Base-by-base conservation (phyloP, 2,888 invertebrate species). In the Caradrina clavipalpis region DNA sequence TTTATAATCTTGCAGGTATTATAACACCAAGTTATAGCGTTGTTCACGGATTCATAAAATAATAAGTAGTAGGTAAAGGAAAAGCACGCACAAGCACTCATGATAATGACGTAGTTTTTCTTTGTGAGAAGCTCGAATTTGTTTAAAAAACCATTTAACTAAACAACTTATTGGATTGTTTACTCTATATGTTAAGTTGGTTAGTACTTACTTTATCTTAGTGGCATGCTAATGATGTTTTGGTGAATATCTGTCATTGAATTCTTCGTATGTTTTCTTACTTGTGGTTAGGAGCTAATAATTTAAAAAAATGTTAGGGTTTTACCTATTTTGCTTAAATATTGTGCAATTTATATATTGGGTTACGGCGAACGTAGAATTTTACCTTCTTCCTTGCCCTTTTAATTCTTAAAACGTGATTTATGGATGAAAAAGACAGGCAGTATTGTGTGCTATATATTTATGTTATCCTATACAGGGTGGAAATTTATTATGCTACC, bases 141-240 rank as follows among this genome's bases (percentile, higher is more conserved):
- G 21, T 15, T 51, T 15, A 10, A 22, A 60, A 11, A 51, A 17
- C 50, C 21, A 7, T 42, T 15, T 56, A 56, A 19, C 35, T 39
- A 39, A 35, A 19, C 11, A 56, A 56, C 21, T 11, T 55, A 21
- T 42, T 56, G 13, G 15, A 22, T 22, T 56, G 21, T 56, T 56
- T 56, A 8, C 56, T 42, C 21, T 42, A 7, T 39, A 42, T 56
- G 42, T 21, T 42, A 56, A 56, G 56, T 56, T 56, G 55, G 15
- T 55, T 35, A 55, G 55, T 17, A 31, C 17, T 31, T 54, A 10
- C 35, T 35, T 1, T 35, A 56, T 42, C 19, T 56, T 56, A 56
- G 19, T 56, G 21, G 59, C 49, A 60, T 51, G 50, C 17, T 51
- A 60, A 51, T 60, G 17, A 51, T 21, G 31, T 49, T 31, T 39